Base-by-base conservation (phyloP, 2,888 invertebrate genomes). In the Rugalucina vietnamica region DNA sequence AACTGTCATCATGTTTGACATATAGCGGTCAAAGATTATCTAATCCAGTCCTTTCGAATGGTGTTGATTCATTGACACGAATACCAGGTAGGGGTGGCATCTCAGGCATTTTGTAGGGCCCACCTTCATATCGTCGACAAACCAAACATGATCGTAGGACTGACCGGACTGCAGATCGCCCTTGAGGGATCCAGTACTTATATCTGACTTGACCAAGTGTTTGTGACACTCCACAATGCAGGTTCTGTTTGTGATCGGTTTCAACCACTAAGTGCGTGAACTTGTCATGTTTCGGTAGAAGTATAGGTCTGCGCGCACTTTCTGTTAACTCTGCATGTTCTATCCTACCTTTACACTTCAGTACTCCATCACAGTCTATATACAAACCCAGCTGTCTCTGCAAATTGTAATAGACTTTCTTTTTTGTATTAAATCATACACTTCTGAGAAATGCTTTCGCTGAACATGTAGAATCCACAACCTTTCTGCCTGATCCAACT, bases 211-310 rank as follows among this genome's bases (percentile, higher is more conserved):
- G n/a, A n/a, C n/a, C 49, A 24, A 84, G 57, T 77, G 84, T 82
- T 57, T 84, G 81, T 50, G 79, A 81, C 27, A 81, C 71, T 39
- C 79, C 86, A 60, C 83, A 82, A 54, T 84, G 82, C 34, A 75
- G 50, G 1, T 36, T 37, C 69, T 32, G 24, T 76, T n/a, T n/a
- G 65, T 86, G 84, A 27, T n/a, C 36, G 65, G 71, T 84, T 50
- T 86, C 82, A 39, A 86, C 43, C n/a, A 84, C 10, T 18, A 86
- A 32, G n/a, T 71, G 71, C 0, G 86, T 86, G 54, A 81, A 74
- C 36, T 24, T 49, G 29, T 84, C 82, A 27, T 75, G 18, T 71
- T 79, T 81, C 34, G 86, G 82, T 69, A 86, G 73, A 18, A 86
- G 70, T 60, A 83, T 80, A 24, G 83, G 83, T 54, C 36, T 29